A percentile compares a stretch with the other conserved stretches of the same genome.
These are phyloP conservation scores for Sesamia inferens DNA, from an alignment of 2,888 invertebrate species.

Conservation along the genomic window DNA sequence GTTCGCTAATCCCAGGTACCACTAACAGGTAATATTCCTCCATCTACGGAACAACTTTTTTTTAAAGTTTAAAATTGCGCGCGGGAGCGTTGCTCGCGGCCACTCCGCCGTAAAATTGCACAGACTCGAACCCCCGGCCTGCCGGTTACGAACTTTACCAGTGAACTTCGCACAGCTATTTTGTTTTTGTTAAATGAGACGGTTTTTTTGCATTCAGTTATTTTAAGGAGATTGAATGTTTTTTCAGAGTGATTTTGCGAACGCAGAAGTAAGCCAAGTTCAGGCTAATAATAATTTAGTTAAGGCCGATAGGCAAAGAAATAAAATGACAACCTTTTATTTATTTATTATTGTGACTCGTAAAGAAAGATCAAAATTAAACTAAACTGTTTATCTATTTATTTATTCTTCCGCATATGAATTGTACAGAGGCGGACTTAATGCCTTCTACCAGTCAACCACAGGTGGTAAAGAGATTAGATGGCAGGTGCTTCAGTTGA, in stretches of 20 bases:
- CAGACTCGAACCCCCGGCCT: constrained; percentile 71
- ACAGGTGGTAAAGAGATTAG: no score
- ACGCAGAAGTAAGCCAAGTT: no score
- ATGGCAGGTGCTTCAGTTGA: no score
- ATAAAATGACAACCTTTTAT: no score
- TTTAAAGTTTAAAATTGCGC: constrained; percentile 79
- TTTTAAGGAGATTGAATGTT: constrained; percentile 1
- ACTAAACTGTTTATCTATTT: no score
- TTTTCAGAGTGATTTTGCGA: not conserved
- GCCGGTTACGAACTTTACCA: constrained; percentile 76
- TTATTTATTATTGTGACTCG: no score
- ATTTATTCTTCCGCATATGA: no score
- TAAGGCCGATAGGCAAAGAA: not conserved
- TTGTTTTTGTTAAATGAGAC: constrained; percentile 69
- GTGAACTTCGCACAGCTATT: constrained; percentile 71
- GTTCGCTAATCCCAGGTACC: constrained; percentile 48
- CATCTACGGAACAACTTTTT: constrained; percentile 70
- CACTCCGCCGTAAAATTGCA: constrained; percentile 76
- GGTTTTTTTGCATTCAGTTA: constrained; percentile 41
- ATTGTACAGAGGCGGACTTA: no score
- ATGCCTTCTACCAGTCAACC: no score
- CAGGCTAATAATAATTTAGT: no score
- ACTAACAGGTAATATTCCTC: constrained; percentile 72
- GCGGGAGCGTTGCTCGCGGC: constrained; percentile 60
- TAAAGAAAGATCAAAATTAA: no score